phyloP scores from a whole-genome alignment of 2,113 vertebrate genomes.

The Mionectes macconnelli region DNA sequence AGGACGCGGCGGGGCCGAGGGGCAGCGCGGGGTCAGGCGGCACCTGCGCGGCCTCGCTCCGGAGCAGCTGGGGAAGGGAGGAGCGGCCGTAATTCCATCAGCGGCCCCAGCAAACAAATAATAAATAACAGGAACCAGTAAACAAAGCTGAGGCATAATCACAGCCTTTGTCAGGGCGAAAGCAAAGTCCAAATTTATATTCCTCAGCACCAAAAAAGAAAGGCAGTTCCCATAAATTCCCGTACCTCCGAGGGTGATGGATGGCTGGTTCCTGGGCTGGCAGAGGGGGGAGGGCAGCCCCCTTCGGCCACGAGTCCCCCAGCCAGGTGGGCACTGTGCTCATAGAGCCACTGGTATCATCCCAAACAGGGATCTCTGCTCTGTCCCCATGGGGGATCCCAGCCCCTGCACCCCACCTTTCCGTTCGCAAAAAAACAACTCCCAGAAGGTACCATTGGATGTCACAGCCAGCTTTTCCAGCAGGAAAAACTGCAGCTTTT shows the following conservation, averaged over 20 bases:
- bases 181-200: not conserved
- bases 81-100: conserved; percentile 11
- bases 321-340: not conserved
- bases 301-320: not conserved
- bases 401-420: not conserved
- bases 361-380: accelerated
- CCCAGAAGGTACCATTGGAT: accelerated
- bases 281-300: not conserved
- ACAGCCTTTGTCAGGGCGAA: not conserved
- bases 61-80: not conserved
- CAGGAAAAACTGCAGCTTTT: not conserved
- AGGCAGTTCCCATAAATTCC: not conserved
- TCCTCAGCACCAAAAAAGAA: not conserved
- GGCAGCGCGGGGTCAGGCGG: not conserved
- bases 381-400: not conserved
- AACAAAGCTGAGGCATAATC: conserved; percentile 34
- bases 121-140: not conserved
- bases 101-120: conserved; percentile 25
- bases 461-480: not conserved
- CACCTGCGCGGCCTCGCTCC: conserved; percentile 35
- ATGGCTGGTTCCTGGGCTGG: not conserved
- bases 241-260: not conserved
- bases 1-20: not conserved
- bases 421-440: not conserved
- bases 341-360: not conserved